Evolutionary conservation across 2,113 vertebrate genomes (phyloP).

Genomic region (Coracopsis vasa): DNA sequence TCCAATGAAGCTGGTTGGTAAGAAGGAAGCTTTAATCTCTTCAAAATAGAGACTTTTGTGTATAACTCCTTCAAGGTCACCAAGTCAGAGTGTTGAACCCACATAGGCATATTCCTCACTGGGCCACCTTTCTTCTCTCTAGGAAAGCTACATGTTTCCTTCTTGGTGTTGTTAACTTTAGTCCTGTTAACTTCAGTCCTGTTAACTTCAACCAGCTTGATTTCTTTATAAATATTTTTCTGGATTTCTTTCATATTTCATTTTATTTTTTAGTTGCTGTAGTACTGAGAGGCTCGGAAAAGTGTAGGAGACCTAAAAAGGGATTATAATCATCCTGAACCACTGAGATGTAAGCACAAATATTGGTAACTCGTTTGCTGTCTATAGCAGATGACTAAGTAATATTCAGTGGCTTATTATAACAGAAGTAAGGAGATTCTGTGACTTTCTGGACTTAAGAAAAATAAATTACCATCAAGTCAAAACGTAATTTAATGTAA

Average conservation of each 20-base stretch:
- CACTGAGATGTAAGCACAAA: background rate
- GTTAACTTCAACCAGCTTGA: background rate
- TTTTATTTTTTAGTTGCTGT: background rate
- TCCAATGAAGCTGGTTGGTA: background rate
- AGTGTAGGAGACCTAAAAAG: background rate
- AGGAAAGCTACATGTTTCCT: background rate
- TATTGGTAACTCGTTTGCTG: background rate
- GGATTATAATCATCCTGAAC: background rate
- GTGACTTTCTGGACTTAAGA: background rate
- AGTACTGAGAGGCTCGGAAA: background rate
- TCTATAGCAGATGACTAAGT: background rate
- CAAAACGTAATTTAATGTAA: background rate
- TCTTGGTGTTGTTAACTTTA: background rate
- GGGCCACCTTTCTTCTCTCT: background rate
- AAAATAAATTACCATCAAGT: background rate
- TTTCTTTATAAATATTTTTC: background rate
- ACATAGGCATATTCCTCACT: background rate
- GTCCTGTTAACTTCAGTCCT: background rate
- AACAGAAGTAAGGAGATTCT: background rate
- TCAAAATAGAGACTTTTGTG: background rate
- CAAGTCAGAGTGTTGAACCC: background rate
- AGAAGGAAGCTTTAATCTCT: background rate
- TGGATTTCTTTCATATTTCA: background rate
- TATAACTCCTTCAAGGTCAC: background rate
- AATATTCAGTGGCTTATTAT: background rate